A percentile compares a stretch with the other conserved stretches of the same genome.
Evolutionary conservation across 2,113 vertebrate species (phyloP).

Genomic region (Coregonus clupeaformis): DNA sequence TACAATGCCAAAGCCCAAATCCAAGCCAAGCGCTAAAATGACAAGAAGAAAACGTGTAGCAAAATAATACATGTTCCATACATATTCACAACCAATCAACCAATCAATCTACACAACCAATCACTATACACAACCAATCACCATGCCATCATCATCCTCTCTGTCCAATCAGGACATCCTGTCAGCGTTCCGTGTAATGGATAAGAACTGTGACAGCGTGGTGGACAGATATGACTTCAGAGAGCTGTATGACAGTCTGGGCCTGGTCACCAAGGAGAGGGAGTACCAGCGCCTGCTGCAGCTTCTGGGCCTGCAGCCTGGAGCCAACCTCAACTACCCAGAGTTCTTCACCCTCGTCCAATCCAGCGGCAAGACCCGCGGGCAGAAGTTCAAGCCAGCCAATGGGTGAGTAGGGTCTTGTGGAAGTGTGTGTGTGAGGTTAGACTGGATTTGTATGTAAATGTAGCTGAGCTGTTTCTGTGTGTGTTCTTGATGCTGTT

Average conservation of each 20-base stretch:
- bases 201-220: slow-evolving; percentile 62
- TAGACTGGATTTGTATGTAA: not conserved
- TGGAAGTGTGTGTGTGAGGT: not conserved
- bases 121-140: slow-evolving; percentile 2
- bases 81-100: not conserved
- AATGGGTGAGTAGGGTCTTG: slow-evolving; percentile 35
- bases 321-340: slow-evolving; percentile 53
- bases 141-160: not conserved
- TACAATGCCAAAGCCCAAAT: too few species aligned
- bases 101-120: not conserved
- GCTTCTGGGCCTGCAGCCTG: slow-evolving; percentile 62
- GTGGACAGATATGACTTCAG: slow-evolving; percentile 61
- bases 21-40: too few species aligned
- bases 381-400: not conserved
- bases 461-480: not conserved
- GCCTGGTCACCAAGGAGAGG: slow-evolving; percentile 52
- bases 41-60: too few species aligned
- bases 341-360: slow-evolving; percentile 65
- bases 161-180: slow-evolving; percentile 62
- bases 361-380: slow-evolving; percentile 32
- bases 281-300: slow-evolving; percentile 63
- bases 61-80: too few species aligned
- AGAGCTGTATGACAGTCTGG: slow-evolving; percentile 52
- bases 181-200: slow-evolving; percentile 69
- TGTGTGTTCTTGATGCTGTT: not conserved